Evolutionary conservation across 2,113 vertebrate species (phyloP).

Genomic region (Cepphus grylle): DNA sequence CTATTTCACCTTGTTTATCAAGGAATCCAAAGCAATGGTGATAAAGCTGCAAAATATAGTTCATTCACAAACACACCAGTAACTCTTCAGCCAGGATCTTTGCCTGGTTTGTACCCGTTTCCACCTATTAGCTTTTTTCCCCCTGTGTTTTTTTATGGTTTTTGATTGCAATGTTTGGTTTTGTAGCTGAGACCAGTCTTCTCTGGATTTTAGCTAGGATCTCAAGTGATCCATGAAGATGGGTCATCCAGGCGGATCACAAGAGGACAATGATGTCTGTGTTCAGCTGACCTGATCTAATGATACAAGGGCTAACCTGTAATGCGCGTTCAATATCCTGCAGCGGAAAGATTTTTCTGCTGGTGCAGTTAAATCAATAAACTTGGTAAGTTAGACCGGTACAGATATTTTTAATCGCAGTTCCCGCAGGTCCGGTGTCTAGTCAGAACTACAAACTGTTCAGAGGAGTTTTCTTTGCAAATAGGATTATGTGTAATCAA

Average conservation of each 20-base stretch:
- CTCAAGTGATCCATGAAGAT: background rate
- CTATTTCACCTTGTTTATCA: background rate
- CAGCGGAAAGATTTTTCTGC: background rate
- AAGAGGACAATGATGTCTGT: background rate
- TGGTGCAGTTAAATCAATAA: background rate
- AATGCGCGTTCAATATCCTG: background rate
- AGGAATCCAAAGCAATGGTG: background rate
- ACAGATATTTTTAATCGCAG: background rate
- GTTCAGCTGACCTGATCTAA: background rate
- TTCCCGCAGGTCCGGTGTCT: background rate
- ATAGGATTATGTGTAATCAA: constrained; percentile 25
- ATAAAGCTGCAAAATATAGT: background rate
- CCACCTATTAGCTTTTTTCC: background rate
- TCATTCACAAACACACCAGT: background rate
- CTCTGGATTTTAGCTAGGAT: background rate
- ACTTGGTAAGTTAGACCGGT: background rate
- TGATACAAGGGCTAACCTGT: background rate
- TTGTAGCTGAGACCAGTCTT: background rate
- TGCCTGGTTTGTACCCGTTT: background rate
- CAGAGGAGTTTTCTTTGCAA: background rate
- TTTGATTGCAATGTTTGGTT: background rate
- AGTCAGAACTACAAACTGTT: background rate
- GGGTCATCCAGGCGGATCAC: background rate
- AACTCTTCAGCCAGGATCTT: background rate
- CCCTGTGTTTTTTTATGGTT: background rate